phyloP scores from a whole-genome alignment of 2,888 invertebrate species.

The Xanthia togata region DNA sequence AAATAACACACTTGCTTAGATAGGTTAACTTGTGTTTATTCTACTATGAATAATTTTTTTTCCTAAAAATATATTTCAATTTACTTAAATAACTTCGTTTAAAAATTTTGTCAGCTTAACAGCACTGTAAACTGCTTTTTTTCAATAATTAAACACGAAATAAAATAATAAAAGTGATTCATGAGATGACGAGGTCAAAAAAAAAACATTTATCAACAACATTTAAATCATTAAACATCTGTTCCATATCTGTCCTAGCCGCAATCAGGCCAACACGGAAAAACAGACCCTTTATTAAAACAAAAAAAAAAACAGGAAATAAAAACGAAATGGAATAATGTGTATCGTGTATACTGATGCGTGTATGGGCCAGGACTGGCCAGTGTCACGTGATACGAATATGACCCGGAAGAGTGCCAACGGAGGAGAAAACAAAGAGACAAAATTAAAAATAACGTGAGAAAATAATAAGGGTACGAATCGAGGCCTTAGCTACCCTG shows the following conservation, averaged over 20 bases:
- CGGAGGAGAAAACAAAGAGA: slow-evolving; percentile 69
- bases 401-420: slow-evolving; percentile 85
- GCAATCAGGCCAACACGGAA: slow-evolving; percentile 85
- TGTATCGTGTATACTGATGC: slow-evolving; percentile 84
- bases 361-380: slow-evolving; percentile 78
- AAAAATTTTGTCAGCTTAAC: not conserved
- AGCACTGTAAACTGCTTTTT: slow-evolving; percentile 2
- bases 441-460: slow-evolving; percentile 71
- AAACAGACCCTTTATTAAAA: slow-evolving; percentile 79
- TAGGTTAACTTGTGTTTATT: not conserved
- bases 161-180: slow-evolving; percentile 18
- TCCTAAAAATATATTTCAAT: not conserved
- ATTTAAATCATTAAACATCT: slow-evolving; percentile 31
- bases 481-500: slow-evolving; percentile 83
- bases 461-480: slow-evolving; percentile 74
- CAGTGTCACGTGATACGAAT: slow-evolving; percentile 87
- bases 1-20: slow-evolving; percentile 9
- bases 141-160: slow-evolving; percentile 1
- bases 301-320: slow-evolving; percentile 69
- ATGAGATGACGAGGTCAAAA: slow-evolving; percentile 76
- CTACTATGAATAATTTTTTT: not conserved
- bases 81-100: not conserved
- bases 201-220: slow-evolving; percentile 40
- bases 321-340: slow-evolving; percentile 72
- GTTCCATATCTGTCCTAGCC: slow-evolving; percentile 83